Evolutionary conservation across 2,888 invertebrate species (phyloP).

Genomic region (Xestia sexstrigata): DNA sequence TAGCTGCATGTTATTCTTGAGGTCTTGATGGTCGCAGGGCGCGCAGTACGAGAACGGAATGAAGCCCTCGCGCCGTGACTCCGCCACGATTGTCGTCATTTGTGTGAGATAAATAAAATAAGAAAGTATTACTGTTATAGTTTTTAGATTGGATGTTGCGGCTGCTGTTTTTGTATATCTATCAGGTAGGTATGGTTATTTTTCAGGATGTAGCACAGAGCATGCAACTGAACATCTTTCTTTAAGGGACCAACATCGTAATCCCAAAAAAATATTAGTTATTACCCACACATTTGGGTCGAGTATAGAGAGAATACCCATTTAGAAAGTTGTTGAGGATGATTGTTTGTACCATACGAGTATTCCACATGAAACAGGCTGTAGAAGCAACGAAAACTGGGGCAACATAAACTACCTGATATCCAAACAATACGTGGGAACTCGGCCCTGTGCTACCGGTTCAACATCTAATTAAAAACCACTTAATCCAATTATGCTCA

Average conservation of each 20-base stretch:
- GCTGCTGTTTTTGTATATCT: neutral
- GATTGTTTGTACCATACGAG: neutral
- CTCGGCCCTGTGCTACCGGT: neutral
- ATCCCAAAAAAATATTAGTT: too few species aligned
- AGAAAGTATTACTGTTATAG: neutral
- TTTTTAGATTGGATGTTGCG: neutral
- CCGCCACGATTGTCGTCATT: neutral
- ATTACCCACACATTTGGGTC: neutral
- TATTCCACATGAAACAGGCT: neutral
- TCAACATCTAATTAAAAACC: conserved; percentile 21
- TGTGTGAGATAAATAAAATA: neutral
- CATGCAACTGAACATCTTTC: neutral
- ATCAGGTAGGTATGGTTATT: neutral
- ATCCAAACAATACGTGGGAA: neutral
- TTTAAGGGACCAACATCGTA: neutral
- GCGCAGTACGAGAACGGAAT: too few species aligned
- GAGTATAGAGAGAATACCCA: too few species aligned
- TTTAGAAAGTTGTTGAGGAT: neutral
- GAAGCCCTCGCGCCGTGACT: too few species aligned
- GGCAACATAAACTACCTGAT: neutral
- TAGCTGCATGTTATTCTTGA: too few species aligned
- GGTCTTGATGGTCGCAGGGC: too few species aligned
- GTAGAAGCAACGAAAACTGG: neutral
- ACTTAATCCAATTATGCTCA: neutral
- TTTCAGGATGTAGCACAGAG: neutral